Conservation (phyloP, 2,888 invertebrate genomes). For the Psylliodes chrysocephalus region DNA sequence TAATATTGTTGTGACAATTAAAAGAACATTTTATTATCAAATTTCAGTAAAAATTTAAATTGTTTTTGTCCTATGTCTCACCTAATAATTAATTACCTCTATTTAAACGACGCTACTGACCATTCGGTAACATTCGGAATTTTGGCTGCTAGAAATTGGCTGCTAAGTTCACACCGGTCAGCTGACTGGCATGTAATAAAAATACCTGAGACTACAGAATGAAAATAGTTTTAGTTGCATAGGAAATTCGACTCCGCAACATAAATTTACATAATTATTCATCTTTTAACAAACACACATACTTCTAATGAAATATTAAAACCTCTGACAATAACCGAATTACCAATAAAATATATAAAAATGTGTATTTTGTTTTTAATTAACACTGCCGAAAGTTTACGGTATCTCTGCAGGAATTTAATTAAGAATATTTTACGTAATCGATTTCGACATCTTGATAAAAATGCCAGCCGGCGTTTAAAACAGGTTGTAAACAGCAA, state of each 20-base stretch:
- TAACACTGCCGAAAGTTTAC: slow-evolving; percentile 30
- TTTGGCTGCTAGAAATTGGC: too few species aligned
- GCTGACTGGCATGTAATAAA: too few species aligned
- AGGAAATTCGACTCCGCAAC: not conserved
- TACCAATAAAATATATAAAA: not conserved
- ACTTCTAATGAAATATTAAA: not conserved
- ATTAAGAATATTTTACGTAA: slow-evolving; percentile 39
- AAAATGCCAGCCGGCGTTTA: slow-evolving; percentile 28
- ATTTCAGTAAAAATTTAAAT: too few species aligned
- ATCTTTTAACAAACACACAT: not conserved
- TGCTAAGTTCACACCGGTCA: too few species aligned
- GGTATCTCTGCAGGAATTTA: slow-evolving; percentile 39
- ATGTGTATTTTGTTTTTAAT: slow-evolving; percentile 27
- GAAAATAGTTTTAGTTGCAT: not conserved
- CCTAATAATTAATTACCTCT: too few species aligned
- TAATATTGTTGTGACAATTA: too few species aligned
- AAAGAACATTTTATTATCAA: too few species aligned
- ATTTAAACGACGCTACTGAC: too few species aligned
- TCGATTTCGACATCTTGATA: slow-evolving; percentile 40
- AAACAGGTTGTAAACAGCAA: slow-evolving; percentile 8
- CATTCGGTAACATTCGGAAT: too few species aligned
- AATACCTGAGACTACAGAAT: too few species aligned
- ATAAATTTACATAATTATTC: slow-evolving; percentile 1
- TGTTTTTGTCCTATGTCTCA: too few species aligned
- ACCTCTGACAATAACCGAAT: not conserved